Evolutionary conservation across 1,140 invertebrate genomes (phyloP).

Genomic region (Magallana ariakensis): DNA sequence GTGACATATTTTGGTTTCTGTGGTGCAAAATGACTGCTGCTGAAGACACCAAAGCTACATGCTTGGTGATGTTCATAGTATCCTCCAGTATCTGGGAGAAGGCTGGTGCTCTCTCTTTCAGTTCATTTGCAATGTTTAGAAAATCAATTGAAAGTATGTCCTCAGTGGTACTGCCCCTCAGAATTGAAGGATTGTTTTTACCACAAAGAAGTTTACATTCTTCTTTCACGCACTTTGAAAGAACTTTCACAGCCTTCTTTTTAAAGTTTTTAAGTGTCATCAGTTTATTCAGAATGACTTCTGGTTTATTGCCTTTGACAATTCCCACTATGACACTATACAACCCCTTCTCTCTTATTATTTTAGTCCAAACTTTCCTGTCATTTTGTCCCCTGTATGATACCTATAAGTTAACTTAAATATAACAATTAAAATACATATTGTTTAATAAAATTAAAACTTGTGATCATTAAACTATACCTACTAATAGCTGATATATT

Average conservation of each 20-base stretch:
- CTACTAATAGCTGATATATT: neutral
- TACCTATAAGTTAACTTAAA: neutral
- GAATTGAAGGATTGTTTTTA: neutral
- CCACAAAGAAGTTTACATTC: slow-evolving; percentile 9
- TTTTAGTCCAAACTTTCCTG: neutral
- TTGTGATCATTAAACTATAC: neutral
- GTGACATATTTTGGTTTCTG: slow-evolving; percentile 37
- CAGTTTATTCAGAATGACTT: neutral
- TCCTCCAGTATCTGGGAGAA: neutral
- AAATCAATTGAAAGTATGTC: neutral
- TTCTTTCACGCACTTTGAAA: neutral
- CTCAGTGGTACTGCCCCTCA: neutral
- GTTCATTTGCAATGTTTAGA: neutral
- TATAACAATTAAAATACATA: neutral
- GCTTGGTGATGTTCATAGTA: neutral
- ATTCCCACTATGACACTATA: neutral
- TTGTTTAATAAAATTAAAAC: neutral
- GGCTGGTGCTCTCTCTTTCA: neutral
- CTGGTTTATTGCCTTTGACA: slow-evolving; percentile 1
- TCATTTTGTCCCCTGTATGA: slow-evolving; percentile 1
- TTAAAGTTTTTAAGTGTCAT: neutral
- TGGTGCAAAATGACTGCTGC: slow-evolving; percentile 31
- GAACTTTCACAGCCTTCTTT: neutral
- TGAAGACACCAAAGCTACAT: slow-evolving; percentile 5
- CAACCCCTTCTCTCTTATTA: neutral